Conservation (phyloP, 2,797 vertebrate genomes). For the Clangula hyemalis region DNA sequence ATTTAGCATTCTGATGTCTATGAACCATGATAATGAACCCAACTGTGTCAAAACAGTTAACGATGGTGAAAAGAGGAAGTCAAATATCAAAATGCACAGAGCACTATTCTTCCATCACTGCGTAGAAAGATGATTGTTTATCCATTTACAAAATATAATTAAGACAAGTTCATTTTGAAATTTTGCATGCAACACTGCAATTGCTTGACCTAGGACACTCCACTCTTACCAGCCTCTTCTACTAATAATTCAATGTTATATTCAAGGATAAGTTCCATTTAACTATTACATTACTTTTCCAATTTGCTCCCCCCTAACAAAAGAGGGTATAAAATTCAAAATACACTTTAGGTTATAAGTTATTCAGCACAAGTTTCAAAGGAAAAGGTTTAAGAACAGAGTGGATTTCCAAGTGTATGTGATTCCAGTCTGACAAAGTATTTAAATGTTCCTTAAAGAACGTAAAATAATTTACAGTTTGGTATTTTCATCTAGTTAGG, state of each 20-base stretch:
- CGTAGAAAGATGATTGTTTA: slow-evolving; percentile 82
- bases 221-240: slow-evolving; percentile 80
- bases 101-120: slow-evolving; percentile 77
- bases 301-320: background rate
- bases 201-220: slow-evolving; percentile 76
- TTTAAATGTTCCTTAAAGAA: slow-evolving; percentile 18
- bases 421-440: slow-evolving; percentile 24
- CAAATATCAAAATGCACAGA: slow-evolving; percentile 82
- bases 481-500: slow-evolving; percentile 43
- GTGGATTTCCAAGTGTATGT: slow-evolving; percentile 15
- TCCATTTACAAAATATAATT: slow-evolving; percentile 82
- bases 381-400: slow-evolving; percentile 18
- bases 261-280: slow-evolving; percentile 58
- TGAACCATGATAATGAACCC: slow-evolving; percentile 76
- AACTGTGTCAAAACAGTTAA: slow-evolving; percentile 79
- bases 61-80: slow-evolving; percentile 76
- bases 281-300: background rate
- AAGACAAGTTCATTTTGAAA: slow-evolving; percentile 74
- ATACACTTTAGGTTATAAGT: slow-evolving; percentile 26
- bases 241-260: slow-evolving; percentile 49
- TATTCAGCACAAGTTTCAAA: slow-evolving; percentile 32
- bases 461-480: slow-evolving; percentile 35
- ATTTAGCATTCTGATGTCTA: slow-evolving; percentile 80
- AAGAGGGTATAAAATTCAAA: slow-evolving; percentile 34
- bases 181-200: slow-evolving; percentile 83